phyloP scores from a whole-genome alignment of 2,113 vertebrate genomes.

The Peromyscus leucopus region DNA sequence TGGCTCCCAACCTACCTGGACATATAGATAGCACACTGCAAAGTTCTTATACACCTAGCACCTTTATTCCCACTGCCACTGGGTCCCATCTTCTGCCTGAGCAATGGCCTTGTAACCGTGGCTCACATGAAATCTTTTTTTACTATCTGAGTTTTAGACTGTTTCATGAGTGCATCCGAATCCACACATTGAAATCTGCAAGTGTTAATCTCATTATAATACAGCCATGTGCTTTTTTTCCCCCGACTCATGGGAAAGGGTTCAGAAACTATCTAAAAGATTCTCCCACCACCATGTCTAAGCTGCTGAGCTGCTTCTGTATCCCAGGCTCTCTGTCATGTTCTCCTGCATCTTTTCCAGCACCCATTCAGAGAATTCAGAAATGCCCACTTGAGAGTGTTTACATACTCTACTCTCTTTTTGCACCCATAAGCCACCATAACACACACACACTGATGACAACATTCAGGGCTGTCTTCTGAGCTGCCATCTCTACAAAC shows the following conservation, averaged over 20 bases:
- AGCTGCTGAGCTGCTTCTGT: background rate
- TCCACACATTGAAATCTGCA: conserved; percentile 1
- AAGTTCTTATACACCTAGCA: background rate
- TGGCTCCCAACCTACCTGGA: background rate
- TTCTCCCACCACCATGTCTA: background rate
- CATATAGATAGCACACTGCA: background rate
- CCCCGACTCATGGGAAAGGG: background rate
- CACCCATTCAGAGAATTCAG: background rate
- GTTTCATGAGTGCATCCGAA: background rate
- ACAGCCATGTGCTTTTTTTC: background rate
- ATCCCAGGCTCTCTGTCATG: background rate
- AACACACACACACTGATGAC: accelerated
- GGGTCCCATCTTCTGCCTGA: background rate
- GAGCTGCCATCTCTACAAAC: background rate
- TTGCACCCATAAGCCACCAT: background rate
- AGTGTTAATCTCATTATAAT: background rate
- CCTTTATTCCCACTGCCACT: background rate
- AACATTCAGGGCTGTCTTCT: background rate
- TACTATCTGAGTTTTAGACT: background rate
- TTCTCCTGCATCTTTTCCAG: background rate
- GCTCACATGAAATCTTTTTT: background rate
- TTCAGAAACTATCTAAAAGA: background rate
- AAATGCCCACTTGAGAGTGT: background rate
- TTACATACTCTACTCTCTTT: background rate
- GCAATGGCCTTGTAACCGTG: background rate